These are phyloP conservation scores for Micrasema minimum DNA, from an alignment of 1,140 invertebrate species.

Conservation along the genomic window DNA sequence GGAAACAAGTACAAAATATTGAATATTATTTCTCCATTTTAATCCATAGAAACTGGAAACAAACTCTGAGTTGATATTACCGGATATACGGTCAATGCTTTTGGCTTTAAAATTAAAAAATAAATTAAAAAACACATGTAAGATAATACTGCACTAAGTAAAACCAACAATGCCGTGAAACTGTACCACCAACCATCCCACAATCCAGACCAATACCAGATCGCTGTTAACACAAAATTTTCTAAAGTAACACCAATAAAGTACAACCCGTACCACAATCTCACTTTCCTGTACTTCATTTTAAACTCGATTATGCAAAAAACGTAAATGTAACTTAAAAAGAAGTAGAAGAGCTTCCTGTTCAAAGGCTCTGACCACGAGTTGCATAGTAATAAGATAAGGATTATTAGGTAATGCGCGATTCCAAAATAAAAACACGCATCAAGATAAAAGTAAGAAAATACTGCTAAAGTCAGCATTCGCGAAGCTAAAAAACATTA, in stretches of 20 bases:
- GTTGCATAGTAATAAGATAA: constrained; percentile 70
- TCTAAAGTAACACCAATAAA: constrained; percentile 72
- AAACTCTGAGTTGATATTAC: constrained; percentile 36
- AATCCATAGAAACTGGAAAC: constrained; percentile 26
- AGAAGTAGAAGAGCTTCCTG: constrained; percentile 70
- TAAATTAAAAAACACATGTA: constrained; percentile 67
- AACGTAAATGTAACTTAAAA: constrained; percentile 76
- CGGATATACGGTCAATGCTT: constrained; percentile 63
- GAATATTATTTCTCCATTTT: background rate
- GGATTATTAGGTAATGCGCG: constrained; percentile 70
- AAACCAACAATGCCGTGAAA: constrained; percentile 67
- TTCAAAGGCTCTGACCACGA: constrained; percentile 67
- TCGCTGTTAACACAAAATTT: constrained; percentile 71
- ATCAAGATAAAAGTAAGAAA: constrained; percentile 74
- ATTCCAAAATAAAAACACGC: constrained; percentile 68
- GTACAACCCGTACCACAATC: constrained; percentile 74
- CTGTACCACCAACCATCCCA: constrained; percentile 70
- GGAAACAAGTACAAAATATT: no score
- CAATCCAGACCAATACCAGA: constrained; percentile 72
- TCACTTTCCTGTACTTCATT: constrained; percentile 76
- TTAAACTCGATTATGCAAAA: constrained; percentile 81
- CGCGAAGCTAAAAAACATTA: constrained; percentile 75
- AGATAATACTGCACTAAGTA: constrained; percentile 63
- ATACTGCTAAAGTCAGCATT: constrained; percentile 74
- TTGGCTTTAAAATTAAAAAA: constrained; percentile 67